A percentile compares a stretch with the other conserved stretches of the same genome.
These are phyloP conservation scores for Philaenus spumarius DNA, from an alignment of 1,140 invertebrate genomes.

Conservation along the genomic window DNA sequence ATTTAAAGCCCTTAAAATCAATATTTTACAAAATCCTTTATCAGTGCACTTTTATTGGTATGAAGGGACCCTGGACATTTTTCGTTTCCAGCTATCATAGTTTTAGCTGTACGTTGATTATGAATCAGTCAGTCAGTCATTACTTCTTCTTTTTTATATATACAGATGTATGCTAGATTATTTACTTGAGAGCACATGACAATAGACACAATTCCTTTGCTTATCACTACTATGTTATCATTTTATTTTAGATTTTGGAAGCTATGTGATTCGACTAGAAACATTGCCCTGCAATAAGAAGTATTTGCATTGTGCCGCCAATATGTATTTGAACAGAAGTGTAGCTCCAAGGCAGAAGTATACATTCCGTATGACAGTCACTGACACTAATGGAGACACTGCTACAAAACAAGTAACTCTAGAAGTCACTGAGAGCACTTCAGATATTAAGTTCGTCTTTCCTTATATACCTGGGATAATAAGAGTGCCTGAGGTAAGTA, in stretches of 20 bases:
- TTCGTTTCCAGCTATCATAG: no score
- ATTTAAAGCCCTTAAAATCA: no score
- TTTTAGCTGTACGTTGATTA: no score
- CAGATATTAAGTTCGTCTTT: slow-evolving; percentile 69
- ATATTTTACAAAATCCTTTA: no score
- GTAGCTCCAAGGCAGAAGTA: slow-evolving; percentile 70
- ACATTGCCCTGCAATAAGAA: slow-evolving; percentile 72
- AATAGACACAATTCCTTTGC: no score
- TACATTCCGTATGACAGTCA: slow-evolving; percentile 69
- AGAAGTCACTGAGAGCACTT: slow-evolving; percentile 72
- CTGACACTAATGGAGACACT: slow-evolving; percentile 67
- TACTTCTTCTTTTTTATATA: no score
- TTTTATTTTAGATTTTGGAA: slow-evolving; percentile 31
- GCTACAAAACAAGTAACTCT: slow-evolving; percentile 72
- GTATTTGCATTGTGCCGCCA: slow-evolving; percentile 77
- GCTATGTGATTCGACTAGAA: slow-evolving; percentile 59
- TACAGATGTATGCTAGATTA: no score
- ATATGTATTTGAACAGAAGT: slow-evolving; percentile 65
- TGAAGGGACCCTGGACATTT: no score
- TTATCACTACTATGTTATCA: no score
- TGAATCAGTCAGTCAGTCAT: no score
- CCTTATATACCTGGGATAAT: slow-evolving; percentile 75
- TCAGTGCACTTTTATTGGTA: no score
- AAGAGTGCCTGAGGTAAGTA: slow-evolving; percentile 66
- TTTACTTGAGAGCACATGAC: no score